These are phyloP conservation scores for Bujurquina vittata DNA, from an alignment of 2,113 vertebrate species.

Conservation along the genomic window DNA sequence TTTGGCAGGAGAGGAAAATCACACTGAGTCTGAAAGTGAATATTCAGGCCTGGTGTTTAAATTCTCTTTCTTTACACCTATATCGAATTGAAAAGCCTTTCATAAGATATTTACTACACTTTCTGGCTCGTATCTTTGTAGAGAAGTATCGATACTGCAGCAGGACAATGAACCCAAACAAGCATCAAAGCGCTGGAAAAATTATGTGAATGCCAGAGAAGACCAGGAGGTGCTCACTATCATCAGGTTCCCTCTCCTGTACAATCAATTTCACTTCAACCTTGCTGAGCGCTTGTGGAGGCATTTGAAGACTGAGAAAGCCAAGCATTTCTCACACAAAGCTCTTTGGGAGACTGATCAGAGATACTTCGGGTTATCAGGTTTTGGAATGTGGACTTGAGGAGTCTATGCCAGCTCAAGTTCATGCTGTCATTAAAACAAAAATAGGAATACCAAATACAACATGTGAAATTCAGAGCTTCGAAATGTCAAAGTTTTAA, in stretches of 20 bases:
- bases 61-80: not conserved
- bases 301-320: not conserved
- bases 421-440: not conserved
- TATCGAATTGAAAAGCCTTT: not conserved
- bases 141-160: not conserved
- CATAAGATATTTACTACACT: not conserved
- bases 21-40: not conserved
- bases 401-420: not conserved
- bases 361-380: not conserved
- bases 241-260: not conserved
- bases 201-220: not conserved
- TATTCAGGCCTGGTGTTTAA: constrained; percentile 1
- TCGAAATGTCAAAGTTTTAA: not conserved
- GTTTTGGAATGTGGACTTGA: not conserved
- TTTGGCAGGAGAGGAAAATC: not conserved
- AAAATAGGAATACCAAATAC: not conserved
- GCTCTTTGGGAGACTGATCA: not conserved
- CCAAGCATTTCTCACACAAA: not conserved
- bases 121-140: not conserved
- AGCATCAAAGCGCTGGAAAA: not conserved
- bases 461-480: not conserved
- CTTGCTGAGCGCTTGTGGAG: not conserved
- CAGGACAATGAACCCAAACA: not conserved
- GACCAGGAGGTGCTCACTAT: not conserved
- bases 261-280: not conserved